These are phyloP conservation scores for Saxidomus purpurata DNA, from an alignment of 1,140 invertebrate species.

Conservation along the genomic window DNA sequence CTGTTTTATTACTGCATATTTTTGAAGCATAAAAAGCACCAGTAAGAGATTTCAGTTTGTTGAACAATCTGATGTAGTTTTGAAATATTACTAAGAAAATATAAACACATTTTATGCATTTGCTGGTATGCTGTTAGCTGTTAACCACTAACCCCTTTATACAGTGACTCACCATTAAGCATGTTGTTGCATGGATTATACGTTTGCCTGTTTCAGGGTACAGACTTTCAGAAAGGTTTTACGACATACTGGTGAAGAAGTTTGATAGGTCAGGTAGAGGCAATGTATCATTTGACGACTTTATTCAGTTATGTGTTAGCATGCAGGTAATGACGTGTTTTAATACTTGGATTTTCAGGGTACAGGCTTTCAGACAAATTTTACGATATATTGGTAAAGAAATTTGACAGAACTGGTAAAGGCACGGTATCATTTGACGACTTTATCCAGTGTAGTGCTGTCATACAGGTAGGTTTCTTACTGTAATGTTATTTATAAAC, in stretches of 20 bases:
- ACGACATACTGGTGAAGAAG: conserved; percentile 94
- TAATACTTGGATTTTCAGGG: conserved; percentile 81
- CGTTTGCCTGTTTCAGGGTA: conserved; percentile 85
- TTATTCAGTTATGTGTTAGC: conserved; percentile 98
- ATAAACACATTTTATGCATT: neutral
- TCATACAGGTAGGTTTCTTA: conserved; percentile 91
- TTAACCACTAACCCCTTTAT: neutral
- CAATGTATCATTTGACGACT: conserved; percentile 98
- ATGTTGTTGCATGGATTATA: conserved; percentile 18
- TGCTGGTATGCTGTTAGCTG: neutral
- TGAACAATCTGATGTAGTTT: too few relatives aligned
- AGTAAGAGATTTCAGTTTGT: too few relatives aligned
- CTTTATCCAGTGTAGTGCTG: conserved; percentile 98
- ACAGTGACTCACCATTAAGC: neutral
- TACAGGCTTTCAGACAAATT: conserved; percentile 94
- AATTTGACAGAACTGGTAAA: conserved; percentile 97
- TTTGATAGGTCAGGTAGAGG: conserved; percentile 97
- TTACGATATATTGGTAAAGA: conserved; percentile 93
- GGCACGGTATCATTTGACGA: conserved; percentile 98
- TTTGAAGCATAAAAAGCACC: too few relatives aligned
- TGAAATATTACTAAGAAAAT: too few relatives aligned
- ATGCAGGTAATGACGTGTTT: conserved; percentile 91
- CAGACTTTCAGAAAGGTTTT: conserved; percentile 93
- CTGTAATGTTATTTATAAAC: too few relatives aligned
- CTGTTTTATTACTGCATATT: too few relatives aligned